phyloP scores from a whole-genome alignment of 2,888 invertebrate genomes.

The Glaucopsyche alexis region DNA sequence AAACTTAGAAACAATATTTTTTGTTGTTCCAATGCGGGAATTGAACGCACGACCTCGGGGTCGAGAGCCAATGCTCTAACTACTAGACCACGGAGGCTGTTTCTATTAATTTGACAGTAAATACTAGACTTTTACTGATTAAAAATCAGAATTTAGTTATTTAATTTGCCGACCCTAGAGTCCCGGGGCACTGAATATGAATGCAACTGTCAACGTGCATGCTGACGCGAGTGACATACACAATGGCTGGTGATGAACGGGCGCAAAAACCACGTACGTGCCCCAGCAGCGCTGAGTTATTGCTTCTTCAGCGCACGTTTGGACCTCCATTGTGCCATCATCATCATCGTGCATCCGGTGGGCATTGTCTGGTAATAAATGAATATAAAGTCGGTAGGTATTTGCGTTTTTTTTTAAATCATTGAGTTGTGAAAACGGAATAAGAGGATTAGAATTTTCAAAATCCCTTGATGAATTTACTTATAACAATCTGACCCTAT shows the following conservation, averaged over 20 bases:
- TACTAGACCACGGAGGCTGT: too few species aligned
- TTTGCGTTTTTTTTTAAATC: not conserved
- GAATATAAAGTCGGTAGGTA: not conserved
- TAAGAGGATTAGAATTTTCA: not conserved
- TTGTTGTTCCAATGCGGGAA: too few species aligned
- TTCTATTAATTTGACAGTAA: too few species aligned
- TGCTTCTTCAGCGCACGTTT: conserved; percentile 25
- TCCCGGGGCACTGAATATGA: conserved; percentile 48
- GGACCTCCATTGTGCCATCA: conserved; percentile 19
- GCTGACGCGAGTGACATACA: conserved; percentile 45
- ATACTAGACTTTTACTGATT: not conserved
- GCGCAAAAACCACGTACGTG: conserved; percentile 44
- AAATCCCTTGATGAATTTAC: too few species aligned
- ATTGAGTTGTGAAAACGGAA: not conserved
- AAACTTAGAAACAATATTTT: too few species aligned
- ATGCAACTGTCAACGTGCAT: conserved; percentile 52
- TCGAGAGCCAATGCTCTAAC: too few species aligned
- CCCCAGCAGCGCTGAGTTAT: conserved; percentile 30
- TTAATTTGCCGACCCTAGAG: conserved; percentile 35
- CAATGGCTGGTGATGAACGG: conserved; percentile 43
- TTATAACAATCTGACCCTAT: too few species aligned
- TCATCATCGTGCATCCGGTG: conserved; percentile 10
- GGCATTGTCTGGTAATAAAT: too few species aligned
- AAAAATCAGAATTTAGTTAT: conserved; percentile 34
- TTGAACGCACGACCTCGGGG: too few species aligned